Percentiles rank a stretch among this genome's conserved stretches.
Conservation (phyloP, 2,888 invertebrate genomes). For the Calameuta filiformis region DNA sequence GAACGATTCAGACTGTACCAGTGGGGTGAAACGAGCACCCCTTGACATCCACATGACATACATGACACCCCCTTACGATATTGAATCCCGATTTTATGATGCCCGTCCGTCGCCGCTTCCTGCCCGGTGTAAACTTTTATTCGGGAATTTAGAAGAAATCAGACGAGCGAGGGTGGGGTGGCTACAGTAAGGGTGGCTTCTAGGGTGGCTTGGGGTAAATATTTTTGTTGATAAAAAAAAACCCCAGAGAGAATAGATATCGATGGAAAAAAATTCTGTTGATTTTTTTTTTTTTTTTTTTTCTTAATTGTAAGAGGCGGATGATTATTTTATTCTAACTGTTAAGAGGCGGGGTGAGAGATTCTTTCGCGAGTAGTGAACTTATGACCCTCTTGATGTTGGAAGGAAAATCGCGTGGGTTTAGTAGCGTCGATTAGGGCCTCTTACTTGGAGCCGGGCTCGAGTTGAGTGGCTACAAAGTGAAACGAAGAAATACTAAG, state of each 20-base stretch:
- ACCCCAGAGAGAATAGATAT: background rate
- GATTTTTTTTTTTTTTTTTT: background rate
- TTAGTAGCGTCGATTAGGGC: slow-evolving; percentile 58
- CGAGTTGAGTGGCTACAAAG: slow-evolving; percentile 31
- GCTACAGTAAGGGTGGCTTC: background rate
- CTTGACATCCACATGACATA: slow-evolving; percentile 46
- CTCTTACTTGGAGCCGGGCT: slow-evolving; percentile 38
- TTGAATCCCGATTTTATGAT: slow-evolving; percentile 64
- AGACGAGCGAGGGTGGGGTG: slow-evolving; percentile 27
- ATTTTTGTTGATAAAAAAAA: background rate
- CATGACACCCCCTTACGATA: slow-evolving; percentile 49
- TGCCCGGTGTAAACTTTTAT: slow-evolving; percentile 64
- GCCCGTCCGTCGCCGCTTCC: slow-evolving; percentile 28
- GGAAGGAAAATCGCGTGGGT: slow-evolving; percentile 23
- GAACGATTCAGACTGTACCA: background rate
- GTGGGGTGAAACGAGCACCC: slow-evolving; percentile 34
- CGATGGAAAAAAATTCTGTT: background rate
- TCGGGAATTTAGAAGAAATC: slow-evolving; percentile 62
- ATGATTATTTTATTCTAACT: background rate
- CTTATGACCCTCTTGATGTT: background rate
- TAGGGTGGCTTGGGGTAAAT: background rate
- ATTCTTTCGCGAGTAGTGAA: background rate
- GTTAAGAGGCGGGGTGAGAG: background rate
- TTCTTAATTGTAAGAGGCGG: background rate
- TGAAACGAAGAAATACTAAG: slow-evolving; percentile 14